Evolutionary conservation across 2,113 vertebrate genomes (phyloP).

Genomic region (Artemisiospiza belli): DNA sequence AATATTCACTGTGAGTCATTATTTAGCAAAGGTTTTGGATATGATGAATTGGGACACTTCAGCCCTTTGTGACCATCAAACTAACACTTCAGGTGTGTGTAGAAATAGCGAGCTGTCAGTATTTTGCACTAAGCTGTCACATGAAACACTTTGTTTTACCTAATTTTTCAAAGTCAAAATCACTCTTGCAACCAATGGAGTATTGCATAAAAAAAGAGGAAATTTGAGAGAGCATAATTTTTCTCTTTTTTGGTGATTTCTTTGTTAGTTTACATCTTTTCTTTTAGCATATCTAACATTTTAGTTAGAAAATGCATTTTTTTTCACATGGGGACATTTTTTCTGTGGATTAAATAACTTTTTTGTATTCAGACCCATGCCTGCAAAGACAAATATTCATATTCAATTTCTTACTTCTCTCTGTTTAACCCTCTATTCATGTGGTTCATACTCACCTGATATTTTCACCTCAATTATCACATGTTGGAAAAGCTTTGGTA

Average conservation of each 20-base stretch:
- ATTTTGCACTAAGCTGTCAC: not conserved
- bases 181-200: not conserved
- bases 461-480: not conserved
- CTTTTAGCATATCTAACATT: accelerated
- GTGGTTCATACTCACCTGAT: not conserved
- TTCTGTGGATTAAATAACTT: not conserved
- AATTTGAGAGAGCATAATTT: not conserved
- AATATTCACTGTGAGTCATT: not conserved
- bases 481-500: not conserved
- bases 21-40: not conserved
- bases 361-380: not conserved
- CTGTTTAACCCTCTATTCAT: not conserved
- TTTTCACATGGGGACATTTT: not conserved
- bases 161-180: not conserved
- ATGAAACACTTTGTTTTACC: not conserved
- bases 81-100: accelerated
- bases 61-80: not conserved
- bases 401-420: not conserved
- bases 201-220: accelerated
- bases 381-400: not conserved
- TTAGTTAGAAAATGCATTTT: not conserved
- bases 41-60: not conserved
- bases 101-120: not conserved
- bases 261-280: not conserved
- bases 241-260: not conserved